Percentiles rank a stretch among this genome's conserved stretches.
These are phyloP conservation scores for Erebia ligea DNA, from an alignment of 2,888 invertebrate species.

Conservation along the genomic window DNA sequence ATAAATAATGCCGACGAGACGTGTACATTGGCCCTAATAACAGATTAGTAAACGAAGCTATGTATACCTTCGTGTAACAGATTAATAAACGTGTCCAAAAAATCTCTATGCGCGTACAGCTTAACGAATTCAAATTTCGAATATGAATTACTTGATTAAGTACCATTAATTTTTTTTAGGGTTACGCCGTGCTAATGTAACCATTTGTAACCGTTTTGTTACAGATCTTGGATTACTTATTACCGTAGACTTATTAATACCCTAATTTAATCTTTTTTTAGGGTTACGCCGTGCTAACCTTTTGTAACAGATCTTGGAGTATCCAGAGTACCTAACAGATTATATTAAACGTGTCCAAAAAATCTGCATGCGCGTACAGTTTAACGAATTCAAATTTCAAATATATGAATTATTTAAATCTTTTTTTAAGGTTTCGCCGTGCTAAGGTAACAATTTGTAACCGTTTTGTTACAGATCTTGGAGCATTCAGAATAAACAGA, in stretches of 20 bases:
- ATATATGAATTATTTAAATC: not conserved
- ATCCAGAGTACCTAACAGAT: too few species aligned
- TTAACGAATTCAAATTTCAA: constrained; percentile 5
- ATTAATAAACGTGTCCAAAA: constrained; percentile 3
- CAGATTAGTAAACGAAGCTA: constrained; percentile 5
- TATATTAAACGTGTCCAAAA: not conserved
- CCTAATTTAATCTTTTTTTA: too few species aligned
- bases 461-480: too few species aligned
- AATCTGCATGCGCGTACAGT: not conserved
- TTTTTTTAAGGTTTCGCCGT: not conserved
- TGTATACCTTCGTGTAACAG: not conserved
- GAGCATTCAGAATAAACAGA: too few species aligned
- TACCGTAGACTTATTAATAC: too few species aligned
- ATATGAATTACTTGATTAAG: not conserved
- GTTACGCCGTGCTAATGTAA: not conserved
- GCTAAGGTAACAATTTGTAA: too few species aligned
- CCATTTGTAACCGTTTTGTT: too few species aligned
- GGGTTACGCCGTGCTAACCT: not conserved
- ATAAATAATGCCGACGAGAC: not conserved
- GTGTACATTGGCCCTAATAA: constrained; percentile 4
- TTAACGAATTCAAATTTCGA: constrained; percentile 10
- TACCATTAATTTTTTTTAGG: not conserved
- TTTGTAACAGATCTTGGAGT: too few species aligned
- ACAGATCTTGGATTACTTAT: too few species aligned
- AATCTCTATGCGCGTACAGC: not conserved